phyloP scores from a whole-genome alignment of 2,797 vertebrate species.

The Melanotaenia pygmaea region DNA sequence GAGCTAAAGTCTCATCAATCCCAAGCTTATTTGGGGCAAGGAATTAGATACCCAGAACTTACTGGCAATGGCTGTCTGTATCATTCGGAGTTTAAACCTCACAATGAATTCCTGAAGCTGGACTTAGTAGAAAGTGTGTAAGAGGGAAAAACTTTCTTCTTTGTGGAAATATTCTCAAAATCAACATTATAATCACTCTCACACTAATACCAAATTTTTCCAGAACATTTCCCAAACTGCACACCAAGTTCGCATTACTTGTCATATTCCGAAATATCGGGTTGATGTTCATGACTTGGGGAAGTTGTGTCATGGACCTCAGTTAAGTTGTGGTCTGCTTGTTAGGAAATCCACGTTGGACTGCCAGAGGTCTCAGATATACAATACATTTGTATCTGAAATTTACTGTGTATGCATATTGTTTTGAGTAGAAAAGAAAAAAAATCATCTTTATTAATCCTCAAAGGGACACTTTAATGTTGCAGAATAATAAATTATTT shows the following conservation, averaged over 20 bases:
- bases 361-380: not conserved
- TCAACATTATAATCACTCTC: conserved; percentile 10
- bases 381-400: not conserved
- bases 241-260: conserved; percentile 17
- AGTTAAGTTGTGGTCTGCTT: not conserved
- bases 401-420: no score
- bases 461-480: not conserved
- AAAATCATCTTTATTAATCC: not conserved
- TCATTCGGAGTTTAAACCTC: conserved; percentile 35
- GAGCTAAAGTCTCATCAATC: conserved; percentile 50
- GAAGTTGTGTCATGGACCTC: conserved; percentile 8
- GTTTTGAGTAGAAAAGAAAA: not conserved
- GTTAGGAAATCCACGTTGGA: not conserved
- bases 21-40: conserved; percentile 45
- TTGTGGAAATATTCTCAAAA: conserved; percentile 7
- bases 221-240: conserved; percentile 25
- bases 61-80: conserved; percentile 13
- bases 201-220: conserved; percentile 22
- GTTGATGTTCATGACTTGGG: not conserved
- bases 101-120: conserved; percentile 5
- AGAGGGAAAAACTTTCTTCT: not conserved
- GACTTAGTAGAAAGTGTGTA: conserved; percentile 1
- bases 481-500: not conserved
- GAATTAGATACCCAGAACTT: conserved; percentile 34
- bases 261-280: conserved; percentile 27